Percentiles rank a stretch among this genome's conserved stretches.
Conservation (phyloP, 35 echinoderm and acorn worm species). For the Ophioderma brevispina region DNA sequence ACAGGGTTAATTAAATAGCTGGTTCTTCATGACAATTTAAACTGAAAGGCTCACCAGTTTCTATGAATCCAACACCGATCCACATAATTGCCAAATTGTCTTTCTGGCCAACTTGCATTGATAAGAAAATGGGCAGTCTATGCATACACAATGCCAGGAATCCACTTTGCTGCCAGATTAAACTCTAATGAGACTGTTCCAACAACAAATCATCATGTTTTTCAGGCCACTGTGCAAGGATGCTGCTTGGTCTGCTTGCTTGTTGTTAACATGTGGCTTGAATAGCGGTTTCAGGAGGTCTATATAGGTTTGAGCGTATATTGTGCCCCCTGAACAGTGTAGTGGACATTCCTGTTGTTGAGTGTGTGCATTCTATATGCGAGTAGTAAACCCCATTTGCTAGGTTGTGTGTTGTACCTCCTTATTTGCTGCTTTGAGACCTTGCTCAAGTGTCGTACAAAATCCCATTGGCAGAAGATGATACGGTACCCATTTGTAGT, state of each 20-base stretch:
- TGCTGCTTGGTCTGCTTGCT: not conserved
- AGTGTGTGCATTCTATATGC: slow-evolving; percentile 1
- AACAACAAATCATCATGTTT: not conserved
- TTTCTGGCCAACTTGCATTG: slow-evolving; percentile 16
- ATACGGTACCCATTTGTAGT: slow-evolving; percentile 31
- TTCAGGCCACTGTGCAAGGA: not conserved
- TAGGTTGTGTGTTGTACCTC: not conserved
- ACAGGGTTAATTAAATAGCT: not conserved
- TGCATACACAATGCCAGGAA: slow-evolving; percentile 3
- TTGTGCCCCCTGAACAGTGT: not conserved
- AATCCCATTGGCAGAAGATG: slow-evolving; percentile 56
- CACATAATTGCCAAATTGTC: slow-evolving; percentile 25
- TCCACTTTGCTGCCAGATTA: slow-evolving; percentile 19
- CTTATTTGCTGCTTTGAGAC: slow-evolving; percentile 10
- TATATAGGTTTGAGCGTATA: not conserved
- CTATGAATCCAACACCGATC: slow-evolving; percentile 18
- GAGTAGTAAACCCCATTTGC: not conserved
- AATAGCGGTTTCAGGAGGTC: not conserved
- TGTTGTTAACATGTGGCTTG: not conserved
- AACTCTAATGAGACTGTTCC: slow-evolving; percentile 11
- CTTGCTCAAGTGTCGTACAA: slow-evolving; percentile 18
- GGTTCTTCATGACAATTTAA: not conserved
- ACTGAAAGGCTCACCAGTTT: not conserved
- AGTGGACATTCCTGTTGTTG: not conserved
- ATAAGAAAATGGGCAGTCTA: slow-evolving; percentile 20